These are phyloP conservation scores for Drosophila niveifrons DNA, from an alignment of 2,888 invertebrate species.

Conservation along the genomic window DNA sequence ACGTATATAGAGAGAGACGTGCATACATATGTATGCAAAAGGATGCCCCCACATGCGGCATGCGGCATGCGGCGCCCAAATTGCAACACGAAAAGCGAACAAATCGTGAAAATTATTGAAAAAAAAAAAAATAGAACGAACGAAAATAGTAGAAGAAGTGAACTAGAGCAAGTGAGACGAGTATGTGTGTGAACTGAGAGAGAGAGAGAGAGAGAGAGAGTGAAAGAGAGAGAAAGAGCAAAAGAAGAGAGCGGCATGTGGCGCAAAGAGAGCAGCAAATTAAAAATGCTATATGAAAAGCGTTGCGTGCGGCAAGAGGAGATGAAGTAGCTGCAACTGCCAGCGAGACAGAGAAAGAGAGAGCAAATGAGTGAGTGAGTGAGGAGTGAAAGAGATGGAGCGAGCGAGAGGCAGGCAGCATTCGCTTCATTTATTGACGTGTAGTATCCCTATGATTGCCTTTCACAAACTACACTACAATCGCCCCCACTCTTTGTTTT, in stretches of 20 bases:
- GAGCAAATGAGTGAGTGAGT: not conserved
- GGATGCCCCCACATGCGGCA: conserved; percentile 30
- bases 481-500: no score
- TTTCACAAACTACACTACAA: conserved; percentile 44
- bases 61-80: conserved; percentile 57
- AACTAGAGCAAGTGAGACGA: conserved; percentile 19
- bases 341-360: not conserved
- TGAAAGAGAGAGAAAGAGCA: conserved; percentile 11
- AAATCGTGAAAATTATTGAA: conserved; percentile 79
- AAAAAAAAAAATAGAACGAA: conserved; percentile 34
- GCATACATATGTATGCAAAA: conserved; percentile 45
- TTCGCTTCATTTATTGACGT: conserved; percentile 76
- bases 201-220: not conserved
- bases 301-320: conserved; percentile 44
- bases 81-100: conserved; percentile 77
- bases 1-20: conserved; percentile 10
- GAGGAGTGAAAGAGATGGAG: not conserved
- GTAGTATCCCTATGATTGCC: conserved; percentile 76
- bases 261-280: conserved; percentile 66
- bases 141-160: conserved; percentile 25
- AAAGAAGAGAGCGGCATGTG: conserved; percentile 24
- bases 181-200: conserved; percentile 9
- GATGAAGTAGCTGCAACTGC: not conserved
- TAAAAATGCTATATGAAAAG: conserved; percentile 67
- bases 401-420: conserved; percentile 4